Evolutionary conservation across 2,888 invertebrate genomes (phyloP).

Genomic region (Chouioia cunea): DNA sequence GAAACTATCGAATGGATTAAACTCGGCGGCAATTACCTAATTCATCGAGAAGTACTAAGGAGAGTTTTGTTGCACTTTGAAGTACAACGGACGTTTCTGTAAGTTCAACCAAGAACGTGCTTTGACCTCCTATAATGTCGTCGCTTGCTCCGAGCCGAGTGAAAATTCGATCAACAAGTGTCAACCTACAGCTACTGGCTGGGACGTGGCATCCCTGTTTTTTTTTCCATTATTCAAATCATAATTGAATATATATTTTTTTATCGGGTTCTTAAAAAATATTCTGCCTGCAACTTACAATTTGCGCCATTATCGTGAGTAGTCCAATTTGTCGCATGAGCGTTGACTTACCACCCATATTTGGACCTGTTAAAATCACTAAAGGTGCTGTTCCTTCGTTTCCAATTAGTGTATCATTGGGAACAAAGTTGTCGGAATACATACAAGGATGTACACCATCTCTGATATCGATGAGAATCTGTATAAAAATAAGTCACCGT

Average conservation of each 20-base stretch:
- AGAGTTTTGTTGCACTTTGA: constrained; percentile 87
- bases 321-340: constrained; percentile 96
- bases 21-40: constrained; percentile 85
- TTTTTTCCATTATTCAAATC: not conserved
- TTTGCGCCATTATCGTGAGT: constrained; percentile 92
- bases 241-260: constrained; percentile 6
- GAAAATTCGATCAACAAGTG: constrained; percentile 93
- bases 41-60: constrained; percentile 95
- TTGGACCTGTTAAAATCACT: constrained; percentile 84
- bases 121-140: constrained; percentile 92
- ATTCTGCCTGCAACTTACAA: constrained; percentile 78
- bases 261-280: not conserved
- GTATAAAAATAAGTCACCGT: constrained; percentile 37
- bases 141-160: constrained; percentile 97
- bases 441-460: constrained; percentile 94
- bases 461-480: constrained; percentile 84
- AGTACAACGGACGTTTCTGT: constrained; percentile 94
- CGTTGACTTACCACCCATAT: constrained; percentile 99
- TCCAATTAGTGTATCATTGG: constrained; percentile 87
- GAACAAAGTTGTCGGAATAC: constrained; percentile 84
- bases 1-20: no score
- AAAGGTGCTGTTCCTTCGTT: constrained; percentile 71
- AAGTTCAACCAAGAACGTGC: constrained; percentile 95
- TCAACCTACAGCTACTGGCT: constrained; percentile 82
- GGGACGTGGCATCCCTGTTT: constrained; percentile 92